Percentiles rank a stretch among this genome's conserved stretches.
Conservation (phyloP, 2,888 invertebrate species). For the Automeris io region DNA sequence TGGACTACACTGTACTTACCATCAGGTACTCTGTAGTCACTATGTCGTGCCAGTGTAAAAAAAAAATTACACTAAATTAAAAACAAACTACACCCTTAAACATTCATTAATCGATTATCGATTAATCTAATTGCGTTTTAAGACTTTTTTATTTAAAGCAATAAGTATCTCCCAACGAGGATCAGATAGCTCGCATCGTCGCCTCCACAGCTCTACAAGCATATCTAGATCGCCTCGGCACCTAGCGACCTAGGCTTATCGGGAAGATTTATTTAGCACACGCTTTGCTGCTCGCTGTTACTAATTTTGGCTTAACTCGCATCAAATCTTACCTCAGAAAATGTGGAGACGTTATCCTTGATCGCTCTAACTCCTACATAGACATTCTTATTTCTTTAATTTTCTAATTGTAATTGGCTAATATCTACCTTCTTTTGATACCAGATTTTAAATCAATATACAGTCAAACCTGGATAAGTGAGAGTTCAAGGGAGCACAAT, state of each 20-base stretch:
- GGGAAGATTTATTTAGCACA: slow-evolving; percentile 46
- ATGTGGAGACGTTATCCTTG: too few relatives aligned
- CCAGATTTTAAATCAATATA: too few relatives aligned
- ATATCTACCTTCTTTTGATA: too few relatives aligned
- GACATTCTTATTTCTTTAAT: too few relatives aligned
- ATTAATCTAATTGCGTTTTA: slow-evolving; percentile 6
- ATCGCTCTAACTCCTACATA: too few relatives aligned
- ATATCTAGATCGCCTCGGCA: slow-evolving; percentile 46
- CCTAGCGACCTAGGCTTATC: slow-evolving; percentile 45
- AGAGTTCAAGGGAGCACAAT: too few relatives aligned
- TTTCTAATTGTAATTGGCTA: too few relatives aligned
- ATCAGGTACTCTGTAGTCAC: too few relatives aligned
- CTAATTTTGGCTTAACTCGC: slow-evolving; percentile 26
- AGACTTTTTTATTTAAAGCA: background rate
- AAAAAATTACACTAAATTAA: background rate
- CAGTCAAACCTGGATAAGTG: too few relatives aligned
- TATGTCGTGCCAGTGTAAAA: too few relatives aligned
- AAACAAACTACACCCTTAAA: background rate
- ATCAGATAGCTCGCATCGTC: slow-evolving; percentile 27
- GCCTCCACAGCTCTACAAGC: slow-evolving; percentile 28
- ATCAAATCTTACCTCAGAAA: background rate
- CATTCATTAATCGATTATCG: background rate
- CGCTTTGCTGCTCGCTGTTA: slow-evolving; percentile 23
- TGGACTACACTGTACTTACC: too few relatives aligned
- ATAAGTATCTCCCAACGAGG: slow-evolving; percentile 4